These are phyloP conservation scores for Lomographa bimaculata DNA, from an alignment of 2,888 invertebrate genomes.

Conservation along the genomic window DNA sequence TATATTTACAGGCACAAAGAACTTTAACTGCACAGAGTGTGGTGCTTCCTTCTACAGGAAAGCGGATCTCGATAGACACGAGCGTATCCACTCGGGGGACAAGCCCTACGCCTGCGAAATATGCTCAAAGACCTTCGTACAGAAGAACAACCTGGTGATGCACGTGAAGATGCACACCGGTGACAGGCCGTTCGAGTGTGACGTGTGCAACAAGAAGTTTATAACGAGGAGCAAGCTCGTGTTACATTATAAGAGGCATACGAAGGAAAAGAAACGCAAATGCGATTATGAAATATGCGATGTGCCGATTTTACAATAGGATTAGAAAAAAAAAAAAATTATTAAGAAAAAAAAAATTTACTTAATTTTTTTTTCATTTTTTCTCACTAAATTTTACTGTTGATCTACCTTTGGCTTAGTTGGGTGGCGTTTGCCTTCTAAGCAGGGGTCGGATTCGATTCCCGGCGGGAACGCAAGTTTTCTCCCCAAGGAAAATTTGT, in stretches of 20 bases:
- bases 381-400: too few species aligned
- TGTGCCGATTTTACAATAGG: too few species aligned
- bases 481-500: too few species aligned
- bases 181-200: slow-evolving; percentile 57
- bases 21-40: slow-evolving; percentile 62
- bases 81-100: slow-evolving; percentile 64
- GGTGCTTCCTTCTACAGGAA: slow-evolving; percentile 66
- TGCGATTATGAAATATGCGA: neutral
- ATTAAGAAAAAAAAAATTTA: too few species aligned
- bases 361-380: too few species aligned
- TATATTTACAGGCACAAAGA: slow-evolving; percentile 49
- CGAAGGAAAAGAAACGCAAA: slow-evolving; percentile 50
- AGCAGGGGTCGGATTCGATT: too few species aligned
- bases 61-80: slow-evolving; percentile 65
- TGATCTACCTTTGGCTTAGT: too few species aligned
- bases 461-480: too few species aligned
- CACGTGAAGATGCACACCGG: slow-evolving; percentile 67
- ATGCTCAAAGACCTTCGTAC: slow-evolving; percentile 66
- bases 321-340: too few species aligned
- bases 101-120: slow-evolving; percentile 67
- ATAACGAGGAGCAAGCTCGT: slow-evolving; percentile 61
- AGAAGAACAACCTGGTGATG: slow-evolving; percentile 69
- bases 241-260: slow-evolving; percentile 58
- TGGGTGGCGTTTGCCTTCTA: too few species aligned
- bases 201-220: slow-evolving; percentile 58